Base-by-base conservation (phyloP, 2,888 invertebrate species). In the Plebejus argus region DNA sequence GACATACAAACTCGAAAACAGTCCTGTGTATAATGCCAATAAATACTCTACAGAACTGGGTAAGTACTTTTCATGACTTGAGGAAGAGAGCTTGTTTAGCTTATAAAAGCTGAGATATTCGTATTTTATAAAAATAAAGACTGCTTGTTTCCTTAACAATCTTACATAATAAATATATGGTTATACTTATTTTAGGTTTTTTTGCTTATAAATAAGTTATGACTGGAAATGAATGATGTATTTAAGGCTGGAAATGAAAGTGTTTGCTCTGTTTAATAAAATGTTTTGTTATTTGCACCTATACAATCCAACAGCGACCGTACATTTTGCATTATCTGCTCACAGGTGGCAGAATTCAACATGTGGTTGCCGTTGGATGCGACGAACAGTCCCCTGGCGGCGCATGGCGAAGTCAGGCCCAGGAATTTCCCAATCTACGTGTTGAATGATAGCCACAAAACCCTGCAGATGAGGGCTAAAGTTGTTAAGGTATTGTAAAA, bases 1-100 rank as follows among this genome's bases (percentile, higher is more conserved):
- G 99, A 76, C 97, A 98, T 88, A 99, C 99, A 0, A 95, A 95
- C 35, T 97, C 98, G 6, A 97, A 96, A 88, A 98, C 97, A 18
- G 98, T 99, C 0, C 93, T 99, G 61, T 98, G 99, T 86, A 99
- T 99, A 82, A 99, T 99, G 96, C 99, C 99, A 10, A 99, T 99
- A 79, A 99, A 99, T 90, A 99, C 99, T 0, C 94, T 99, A 80
- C 99, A 99, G 90, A 99, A 99, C 93, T 99, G 99, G 99, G 94
- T 96, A 86, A 84, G 90, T 85, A 12, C 20, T 23, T 23, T 12
- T 12, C 20, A 20, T 61, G 5, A 45, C 45, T 45, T 3, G 45
- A 45, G 45, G 10, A 45, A 45, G 45, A 10, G 45, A 45, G 0
- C 10, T 45, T 0, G 45, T 10, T 45, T 45, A 10, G 10, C 39